Evolutionary conservation across 2,888 invertebrate genomes (phyloP).

Genomic region (Zaprionus obscuricornis): DNA sequence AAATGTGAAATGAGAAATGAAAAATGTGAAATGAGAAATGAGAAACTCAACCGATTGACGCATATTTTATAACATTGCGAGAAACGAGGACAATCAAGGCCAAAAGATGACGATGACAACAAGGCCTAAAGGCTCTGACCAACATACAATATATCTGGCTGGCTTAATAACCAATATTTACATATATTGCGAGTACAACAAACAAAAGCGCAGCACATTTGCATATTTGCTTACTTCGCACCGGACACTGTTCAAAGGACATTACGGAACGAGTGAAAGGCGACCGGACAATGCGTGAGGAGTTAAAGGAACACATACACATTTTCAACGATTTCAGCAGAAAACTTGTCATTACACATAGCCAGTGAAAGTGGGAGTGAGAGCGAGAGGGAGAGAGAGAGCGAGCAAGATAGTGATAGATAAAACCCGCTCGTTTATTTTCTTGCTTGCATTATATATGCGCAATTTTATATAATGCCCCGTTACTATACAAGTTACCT

Average conservation of each 20-base stretch:
- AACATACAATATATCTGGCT: too few relatives aligned
- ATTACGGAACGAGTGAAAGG: slow-evolving; percentile 3
- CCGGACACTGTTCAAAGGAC: slow-evolving; percentile 23
- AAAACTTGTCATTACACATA: slow-evolving; percentile 33
- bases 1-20: too few relatives aligned
- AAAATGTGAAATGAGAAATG: too few relatives aligned
- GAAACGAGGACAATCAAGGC: slow-evolving; percentile 51
- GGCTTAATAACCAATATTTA: slow-evolving; percentile 61
- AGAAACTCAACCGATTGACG: slow-evolving; percentile 49
- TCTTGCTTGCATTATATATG: slow-evolving; percentile 19
- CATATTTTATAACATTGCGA: slow-evolving; percentile 72
- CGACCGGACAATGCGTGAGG: slow-evolving; percentile 27
- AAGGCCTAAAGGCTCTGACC: slow-evolving; percentile 1
- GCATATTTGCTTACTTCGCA: slow-evolving; percentile 37
- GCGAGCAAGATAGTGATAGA: neutral
- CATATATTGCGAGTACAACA: slow-evolving; percentile 31
- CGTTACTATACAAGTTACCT: slow-evolving; percentile 38
- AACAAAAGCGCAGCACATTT: slow-evolving; percentile 29
- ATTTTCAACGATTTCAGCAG: slow-evolving; percentile 20
- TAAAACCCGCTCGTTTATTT: slow-evolving; percentile 54
- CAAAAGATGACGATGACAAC: neutral
- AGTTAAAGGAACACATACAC: slow-evolving; percentile 39
- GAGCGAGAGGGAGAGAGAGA: neutral
- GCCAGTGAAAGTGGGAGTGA: neutral
- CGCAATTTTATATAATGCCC: slow-evolving; percentile 64